phyloP scores from a whole-genome alignment of 2,113 vertebrate genomes.

The Leuciscus idus region DNA sequence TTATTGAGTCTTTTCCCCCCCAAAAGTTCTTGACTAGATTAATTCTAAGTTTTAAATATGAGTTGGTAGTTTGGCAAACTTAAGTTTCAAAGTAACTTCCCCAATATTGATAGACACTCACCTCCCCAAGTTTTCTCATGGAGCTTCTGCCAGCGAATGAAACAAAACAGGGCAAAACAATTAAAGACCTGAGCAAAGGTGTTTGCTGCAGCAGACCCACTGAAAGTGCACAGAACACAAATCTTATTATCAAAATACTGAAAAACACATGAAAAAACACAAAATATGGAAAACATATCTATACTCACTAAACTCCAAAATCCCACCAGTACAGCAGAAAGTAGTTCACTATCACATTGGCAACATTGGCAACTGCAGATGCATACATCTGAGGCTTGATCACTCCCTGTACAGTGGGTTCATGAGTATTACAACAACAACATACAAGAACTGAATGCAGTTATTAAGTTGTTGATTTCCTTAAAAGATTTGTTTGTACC shows the following conservation, averaged over 20 bases:
- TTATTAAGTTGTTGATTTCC: background rate
- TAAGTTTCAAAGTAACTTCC: background rate
- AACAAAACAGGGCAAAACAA: conserved; percentile 78
- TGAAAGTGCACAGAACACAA: conserved; percentile 59
- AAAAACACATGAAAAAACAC: background rate
- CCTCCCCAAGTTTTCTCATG: conserved; percentile 86
- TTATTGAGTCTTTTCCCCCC: too few species aligned
- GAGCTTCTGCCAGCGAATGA: conserved; percentile 83
- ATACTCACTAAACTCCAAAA: conserved; percentile 87
- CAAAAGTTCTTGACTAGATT: background rate
- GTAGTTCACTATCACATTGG: conserved; percentile 83
- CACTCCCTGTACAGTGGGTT: conserved; percentile 77
- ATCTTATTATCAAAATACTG: background rate
- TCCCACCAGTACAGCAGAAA: conserved; percentile 81
- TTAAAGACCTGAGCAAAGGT: conserved; percentile 79
- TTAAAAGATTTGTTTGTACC: conserved; percentile 69
- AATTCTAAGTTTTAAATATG: background rate
- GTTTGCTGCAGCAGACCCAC: conserved; percentile 88
- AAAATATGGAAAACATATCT: background rate
- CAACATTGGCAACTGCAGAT: conserved; percentile 80
- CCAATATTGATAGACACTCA: conserved; percentile 58
- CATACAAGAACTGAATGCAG: background rate
- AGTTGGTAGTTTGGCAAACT: background rate
- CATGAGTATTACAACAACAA: conserved; percentile 1
- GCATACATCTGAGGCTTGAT: conserved; percentile 85